Conservation (phyloP, 2,797 vertebrate species). For the Cephalopachus bancanus region DNA sequence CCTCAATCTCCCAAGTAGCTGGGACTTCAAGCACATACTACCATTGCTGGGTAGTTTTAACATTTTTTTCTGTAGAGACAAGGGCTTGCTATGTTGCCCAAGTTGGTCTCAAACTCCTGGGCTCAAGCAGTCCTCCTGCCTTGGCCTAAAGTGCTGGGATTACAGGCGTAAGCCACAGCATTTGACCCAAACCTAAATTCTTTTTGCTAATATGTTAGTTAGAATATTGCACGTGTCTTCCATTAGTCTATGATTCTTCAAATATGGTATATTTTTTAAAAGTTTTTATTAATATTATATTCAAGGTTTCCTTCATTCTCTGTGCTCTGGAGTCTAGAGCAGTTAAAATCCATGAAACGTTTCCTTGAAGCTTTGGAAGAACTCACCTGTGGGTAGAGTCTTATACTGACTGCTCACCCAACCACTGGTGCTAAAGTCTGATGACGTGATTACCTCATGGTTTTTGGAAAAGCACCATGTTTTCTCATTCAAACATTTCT, state of each 20-base stretch:
- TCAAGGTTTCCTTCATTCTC: neutral
- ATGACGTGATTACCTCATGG: neutral
- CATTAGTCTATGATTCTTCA: neutral
- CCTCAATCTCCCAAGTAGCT: too few species aligned
- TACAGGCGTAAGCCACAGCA: too few species aligned
- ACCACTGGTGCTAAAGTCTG: neutral
- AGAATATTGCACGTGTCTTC: neutral
- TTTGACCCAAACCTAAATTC: neutral
- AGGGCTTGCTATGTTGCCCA: too few species aligned
- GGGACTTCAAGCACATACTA: too few species aligned
- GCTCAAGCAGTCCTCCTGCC: too few species aligned
- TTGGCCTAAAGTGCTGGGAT: too few species aligned
- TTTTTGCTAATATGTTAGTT: neutral
- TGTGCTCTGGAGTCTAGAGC: neutral
- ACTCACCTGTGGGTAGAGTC: neutral
- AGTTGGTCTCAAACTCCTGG: too few species aligned
- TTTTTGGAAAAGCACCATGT: neutral
- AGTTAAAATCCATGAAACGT: neutral
- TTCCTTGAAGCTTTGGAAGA: neutral
- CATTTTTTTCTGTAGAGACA: too few species aligned
- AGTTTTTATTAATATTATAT: neutral
- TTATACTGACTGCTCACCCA: neutral
- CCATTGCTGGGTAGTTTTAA: too few species aligned
- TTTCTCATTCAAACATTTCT: neutral
- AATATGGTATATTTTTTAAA: neutral